Conservation (phyloP, 2,113 vertebrate species). For the Oryzias curvinotus region DNA sequence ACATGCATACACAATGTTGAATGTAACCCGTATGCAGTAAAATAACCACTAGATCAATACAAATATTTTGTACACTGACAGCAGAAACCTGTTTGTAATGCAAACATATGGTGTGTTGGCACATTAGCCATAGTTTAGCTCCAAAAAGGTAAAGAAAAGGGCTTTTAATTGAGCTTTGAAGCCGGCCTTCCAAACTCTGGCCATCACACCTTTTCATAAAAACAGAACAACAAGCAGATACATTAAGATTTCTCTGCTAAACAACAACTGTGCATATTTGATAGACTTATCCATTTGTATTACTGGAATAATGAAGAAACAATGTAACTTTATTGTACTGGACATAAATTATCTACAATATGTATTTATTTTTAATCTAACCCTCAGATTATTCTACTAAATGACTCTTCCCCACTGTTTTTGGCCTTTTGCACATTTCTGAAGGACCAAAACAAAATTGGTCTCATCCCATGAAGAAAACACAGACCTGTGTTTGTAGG, state of each 20-base stretch:
- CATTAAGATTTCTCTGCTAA: constrained; percentile 34
- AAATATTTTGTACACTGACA: no score
- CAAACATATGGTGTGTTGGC: no score
- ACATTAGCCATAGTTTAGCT: no score
- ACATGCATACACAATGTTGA: no score
- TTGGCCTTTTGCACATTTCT: no score
- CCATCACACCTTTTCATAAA: constrained; percentile 56
- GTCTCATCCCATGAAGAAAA: no score
- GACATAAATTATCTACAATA: constrained; percentile 18
- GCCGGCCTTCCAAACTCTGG: constrained; percentile 42
- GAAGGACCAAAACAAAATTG: no score
- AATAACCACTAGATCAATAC: no score
- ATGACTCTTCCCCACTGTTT: no score
- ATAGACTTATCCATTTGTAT: constrained; percentile 8
- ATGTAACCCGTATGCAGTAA: no score
- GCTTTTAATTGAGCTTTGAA: neutral
- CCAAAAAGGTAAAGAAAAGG: no score
- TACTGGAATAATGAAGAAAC: constrained; percentile 27
- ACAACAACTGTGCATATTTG: constrained; percentile 37
- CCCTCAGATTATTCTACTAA: neutral
- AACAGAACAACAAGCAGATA: constrained; percentile 42
- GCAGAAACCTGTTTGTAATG: no score
- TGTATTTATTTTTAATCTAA: constrained; percentile 6
- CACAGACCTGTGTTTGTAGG: constrained; percentile 51
- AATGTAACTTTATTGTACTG: neutral